Base-by-base conservation (phyloP, 2,797 vertebrate genomes). In the Echeneis naucrates region DNA sequence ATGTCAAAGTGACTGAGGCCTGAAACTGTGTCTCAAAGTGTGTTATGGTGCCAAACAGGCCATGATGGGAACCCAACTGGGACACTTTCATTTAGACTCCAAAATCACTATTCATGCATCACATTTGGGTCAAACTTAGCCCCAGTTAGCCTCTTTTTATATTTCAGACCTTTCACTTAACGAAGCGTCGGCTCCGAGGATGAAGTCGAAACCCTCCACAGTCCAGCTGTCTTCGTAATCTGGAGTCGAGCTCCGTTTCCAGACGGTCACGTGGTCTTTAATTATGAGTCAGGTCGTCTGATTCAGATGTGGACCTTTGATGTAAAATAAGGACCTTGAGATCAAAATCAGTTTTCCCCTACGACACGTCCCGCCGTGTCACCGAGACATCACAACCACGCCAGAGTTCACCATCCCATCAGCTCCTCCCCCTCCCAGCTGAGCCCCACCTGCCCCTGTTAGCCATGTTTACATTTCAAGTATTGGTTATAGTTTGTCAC, bases 401-500 rank as follows among this genome's bases (percentile, higher is more conserved):
- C n/a, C n/a, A n/a, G n/a, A n/a, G n/a, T n/a, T 14, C 30, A 33
- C 52, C 30, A 17, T 42, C 16, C 40, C 44, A 45, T 45, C 45
- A 45, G 0, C n/a, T 48, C 55, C 16, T 32, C 61, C 33, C 2
- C 71, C 62, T 32, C 47, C 13, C 2, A 0, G 8, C 33, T 47
- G 5, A 26, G 27, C 51, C 48, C 42, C 1, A 21, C 67, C 61
- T 5, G 19, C 51, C 54, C 17, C 75, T 21, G 14, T 62, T 42
- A 1, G 45, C 78, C 68, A 56, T 65, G 4, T 73, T 35, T 92
- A 95, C 95, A 93, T 95, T 97, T 98, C 97, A 98, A 97, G 97
- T 98, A 97, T 95, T 94, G 94, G 93, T 93, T 95, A 95, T 56
- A 94, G 95, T 95, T 95, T 90, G 95, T 95, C 85, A 94, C 92